These are phyloP conservation scores for Lordiphosa fenestrarum DNA, from an alignment of 2,888 invertebrate genomes.

Conservation along the genomic window DNA sequence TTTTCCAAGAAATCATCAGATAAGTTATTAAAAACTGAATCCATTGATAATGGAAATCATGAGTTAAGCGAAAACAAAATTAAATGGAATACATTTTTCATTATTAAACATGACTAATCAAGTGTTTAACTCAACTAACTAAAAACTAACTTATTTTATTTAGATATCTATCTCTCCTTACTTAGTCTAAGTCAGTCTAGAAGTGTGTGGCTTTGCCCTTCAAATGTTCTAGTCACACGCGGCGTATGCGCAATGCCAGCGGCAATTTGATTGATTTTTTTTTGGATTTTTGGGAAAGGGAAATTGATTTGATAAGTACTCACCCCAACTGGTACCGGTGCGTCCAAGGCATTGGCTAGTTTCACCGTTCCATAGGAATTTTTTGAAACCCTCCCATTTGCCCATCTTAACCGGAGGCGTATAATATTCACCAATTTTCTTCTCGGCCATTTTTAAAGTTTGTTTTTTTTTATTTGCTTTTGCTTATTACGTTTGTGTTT, in stretches of 20 bases:
- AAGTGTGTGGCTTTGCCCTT: slow-evolving; percentile 24
- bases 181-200: too few relatives aligned
- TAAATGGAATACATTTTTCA: too few relatives aligned
- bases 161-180: too few relatives aligned
- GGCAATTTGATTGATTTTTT: slow-evolving; percentile 35
- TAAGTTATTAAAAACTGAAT: too few relatives aligned
- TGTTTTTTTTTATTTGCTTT: slow-evolving; percentile 25
- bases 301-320: slow-evolving; percentile 81
- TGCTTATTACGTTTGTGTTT: slow-evolving; percentile 15
- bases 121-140: too few relatives aligned
- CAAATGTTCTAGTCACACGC: slow-evolving; percentile 25
- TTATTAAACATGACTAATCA: too few relatives aligned
- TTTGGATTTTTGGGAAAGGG: slow-evolving; percentile 27
- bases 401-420: slow-evolving; percentile 90
- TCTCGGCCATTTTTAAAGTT: slow-evolving; percentile 85
- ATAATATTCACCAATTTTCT: slow-evolving; percentile 88
- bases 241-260: slow-evolving; percentile 40
- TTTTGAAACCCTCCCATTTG: slow-evolving; percentile 91
- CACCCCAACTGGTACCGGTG: slow-evolving; percentile 96
- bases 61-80: too few relatives aligned
- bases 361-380: slow-evolving; percentile 95
- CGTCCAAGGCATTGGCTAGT: slow-evolving; percentile 95
- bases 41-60: too few relatives aligned
- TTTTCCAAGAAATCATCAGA: too few relatives aligned
- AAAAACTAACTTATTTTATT: too few relatives aligned